Evolutionary conservation across 2,888 invertebrate species (phyloP), one percentile per base, ranked within the genome.

Genomic region (Tryphoninae sp.): DNA sequence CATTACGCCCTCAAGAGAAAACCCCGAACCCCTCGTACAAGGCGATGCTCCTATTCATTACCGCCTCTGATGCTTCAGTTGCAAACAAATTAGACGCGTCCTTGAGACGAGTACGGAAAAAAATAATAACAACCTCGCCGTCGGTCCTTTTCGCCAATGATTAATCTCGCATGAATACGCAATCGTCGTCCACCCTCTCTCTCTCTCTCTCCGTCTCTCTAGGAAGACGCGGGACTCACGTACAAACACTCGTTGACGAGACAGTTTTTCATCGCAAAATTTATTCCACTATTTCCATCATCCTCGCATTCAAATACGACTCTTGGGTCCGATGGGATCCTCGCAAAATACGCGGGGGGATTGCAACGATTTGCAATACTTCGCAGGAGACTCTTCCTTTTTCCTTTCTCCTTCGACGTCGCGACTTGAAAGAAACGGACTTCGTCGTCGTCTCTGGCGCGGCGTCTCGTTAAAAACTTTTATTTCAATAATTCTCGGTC

Each of bases 401-500:
- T 33, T 33, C 33, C 33, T 7, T 33, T 33, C 33, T 33, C 6
- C 33, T 33, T 6, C 33, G 33, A 6, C 33, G 33, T 33, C 33
- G 33, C 33, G 33, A 33, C 33, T 33, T 33, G 33, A 33, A 33
- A 33, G 33, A 33, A 33, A 33, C 33, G 33, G 33, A 33, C 33
- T 33, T 33, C 33, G 7, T 33, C 33, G 33, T 33, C 33, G 33
- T 33, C 1, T 0, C 33, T 33, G 33, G 33, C 33, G 4, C 33
- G 33, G 33, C 33, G 33, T 33, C 33, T 33, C 33, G 33, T 33
- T 33, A 33, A 33, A 26, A 55, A 55, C 7, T 8, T 26, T 67
- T 16, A 78, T 76, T 69, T 82, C 74, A 68, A 75, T 58, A 62
- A 59, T 59, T n/a, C 42, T 59, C 72, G 45, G 33, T 77, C 55